Percentiles rank a stretch among this genome's conserved stretches.
Evolutionary conservation across 2,888 invertebrate genomes (phyloP).

Genomic region (Ganaspis brasiliensis): DNA sequence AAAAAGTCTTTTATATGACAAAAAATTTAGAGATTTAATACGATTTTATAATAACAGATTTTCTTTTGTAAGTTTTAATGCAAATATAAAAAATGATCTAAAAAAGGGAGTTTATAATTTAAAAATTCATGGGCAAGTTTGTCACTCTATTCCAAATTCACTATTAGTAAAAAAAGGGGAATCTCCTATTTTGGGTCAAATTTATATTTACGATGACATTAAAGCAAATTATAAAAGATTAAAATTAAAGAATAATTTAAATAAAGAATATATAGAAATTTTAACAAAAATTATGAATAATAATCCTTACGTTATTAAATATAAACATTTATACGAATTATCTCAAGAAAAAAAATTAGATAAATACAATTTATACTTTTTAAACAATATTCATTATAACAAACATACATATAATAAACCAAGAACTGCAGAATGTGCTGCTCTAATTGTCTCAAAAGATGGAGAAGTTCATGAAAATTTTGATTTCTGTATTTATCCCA

Average conservation of each 20-base stretch:
- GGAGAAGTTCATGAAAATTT: conserved; percentile 29
- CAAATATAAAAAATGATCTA: conserved; percentile 42
- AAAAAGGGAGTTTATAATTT: conserved; percentile 51
- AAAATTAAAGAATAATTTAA: no score
- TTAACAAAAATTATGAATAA: neutral
- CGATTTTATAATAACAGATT: conserved; percentile 50
- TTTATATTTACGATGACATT: conserved; percentile 43
- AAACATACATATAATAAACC: conserved; percentile 42
- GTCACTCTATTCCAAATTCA: neutral
- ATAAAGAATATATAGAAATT: conserved; percentile 28
- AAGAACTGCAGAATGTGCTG: conserved; percentile 41
- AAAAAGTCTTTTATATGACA: conserved; percentile 47
- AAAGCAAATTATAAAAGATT: no score
- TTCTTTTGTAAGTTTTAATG: conserved; percentile 52
- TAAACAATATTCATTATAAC: conserved; percentile 6
- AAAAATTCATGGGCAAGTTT: conserved; percentile 45
- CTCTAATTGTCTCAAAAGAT: conserved; percentile 16
- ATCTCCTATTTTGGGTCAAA: conserved; percentile 36
- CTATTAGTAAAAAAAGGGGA: neutral
- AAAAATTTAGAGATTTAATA: conserved; percentile 49
- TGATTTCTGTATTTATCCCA: conserved; percentile 49
- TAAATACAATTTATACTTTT: conserved; percentile 37
- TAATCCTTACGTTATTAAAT: conserved; percentile 44
- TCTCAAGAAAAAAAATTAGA: conserved; percentile 12
- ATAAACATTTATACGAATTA: conserved; percentile 46